Conservation (phyloP, 2,113 vertebrate genomes). For the Xenopus tropicalis region UCB_Xtro_10.0 CM004443.2:19967501-19968000, state of each 20-base stretch:
- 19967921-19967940: conserved; percentile 64
- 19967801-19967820: conserved; percentile 73
- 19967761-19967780: conserved; percentile 96
- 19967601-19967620: conserved; percentile 91
- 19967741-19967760: conserved; percentile 94
- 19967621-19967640: conserved; percentile 98
- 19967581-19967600: conserved; percentile 99
- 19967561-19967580: conserved; percentile 83
- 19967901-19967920: conserved; percentile 76
- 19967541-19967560: conserved; percentile 86
- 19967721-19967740: conserved; percentile 95
- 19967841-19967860: conserved; percentile 88
- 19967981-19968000: conserved; percentile 55
- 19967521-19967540: conserved; percentile 66
- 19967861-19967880: conserved; percentile 83
- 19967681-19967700: conserved; percentile 88
- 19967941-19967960: conserved; percentile 58
- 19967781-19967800: conserved; percentile 98
- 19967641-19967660: conserved; percentile 98
- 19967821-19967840: conserved; percentile 84
- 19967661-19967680: conserved; percentile 89
- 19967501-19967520: conserved; percentile 78
- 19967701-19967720: conserved; percentile 97
- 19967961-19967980: conserved; percentile 47
- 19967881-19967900: conserved; percentile 75